Base-by-base conservation (phyloP, 2,888 invertebrate species). In the Megaustenia siamemsis region DNA sequence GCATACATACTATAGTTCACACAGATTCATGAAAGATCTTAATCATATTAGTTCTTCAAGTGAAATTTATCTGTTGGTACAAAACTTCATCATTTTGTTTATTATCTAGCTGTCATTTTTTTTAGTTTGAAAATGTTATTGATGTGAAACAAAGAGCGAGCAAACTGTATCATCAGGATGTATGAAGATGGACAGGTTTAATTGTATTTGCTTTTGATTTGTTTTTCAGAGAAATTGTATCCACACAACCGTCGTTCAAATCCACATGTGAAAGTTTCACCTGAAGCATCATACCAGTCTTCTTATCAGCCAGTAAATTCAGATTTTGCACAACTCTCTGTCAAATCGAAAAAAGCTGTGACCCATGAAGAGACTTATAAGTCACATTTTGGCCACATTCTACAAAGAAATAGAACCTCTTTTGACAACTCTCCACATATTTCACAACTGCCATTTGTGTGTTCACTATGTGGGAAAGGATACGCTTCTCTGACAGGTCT, bases 401-500 rank as follows among this genome's bases (percentile, higher is more conserved):
- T 38, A 10, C 24, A 49, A 21, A 28, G 32, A 24, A 76, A 43
- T 1, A 3, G 15, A 38, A 10, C 82, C 12, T 15, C 45, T 21
- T 49, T 69, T 45, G 60, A 63, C 40, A 45, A 28, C 49, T 15
- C 68, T 24, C 15, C 18, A 38, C 69, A 49, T 15, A 10, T 18
- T 28, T 8, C 45, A 18, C 40, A 32, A 21, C 56, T 79, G 78
- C 79, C 84, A 0, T 84, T 45, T 40, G 53, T 24, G 1, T 84
- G 84, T 38, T 75, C 79, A 0, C 21, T 56, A 49, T 84, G 84
- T 84, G 84, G 80, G 43, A 84, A 84, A 84, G 71, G 78, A 15
- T 84, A 71, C 75, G 28, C 49, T 24, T 80, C 75, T 21, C 63
- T 49, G 5, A 43, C 66, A 32, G 84, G 84, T 6, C 84, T 84